These are phyloP conservation scores for Zaprionus tsacasi DNA, from an alignment of 1,140 invertebrate genomes.

Conservation along the genomic window DNA sequence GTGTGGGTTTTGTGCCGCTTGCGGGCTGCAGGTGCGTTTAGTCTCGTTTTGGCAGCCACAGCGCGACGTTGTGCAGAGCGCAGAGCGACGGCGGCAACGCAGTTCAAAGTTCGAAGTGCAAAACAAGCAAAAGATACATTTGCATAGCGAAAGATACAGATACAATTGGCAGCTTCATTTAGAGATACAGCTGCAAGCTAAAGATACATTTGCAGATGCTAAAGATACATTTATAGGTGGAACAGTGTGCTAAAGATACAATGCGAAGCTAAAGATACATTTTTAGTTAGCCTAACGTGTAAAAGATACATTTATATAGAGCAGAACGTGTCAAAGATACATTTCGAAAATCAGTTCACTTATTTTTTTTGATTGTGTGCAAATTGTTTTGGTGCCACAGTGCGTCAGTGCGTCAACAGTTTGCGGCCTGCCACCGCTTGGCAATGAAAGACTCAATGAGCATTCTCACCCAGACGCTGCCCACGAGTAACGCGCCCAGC, in stretches of 20 bases:
- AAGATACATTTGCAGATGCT: not conserved
- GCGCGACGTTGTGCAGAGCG: conserved; percentile 70
- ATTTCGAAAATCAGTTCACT: not conserved
- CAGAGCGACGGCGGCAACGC: conserved; percentile 28
- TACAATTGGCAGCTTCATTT: not conserved
- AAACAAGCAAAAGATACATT: not conserved
- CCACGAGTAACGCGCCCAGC: conserved; percentile 49
- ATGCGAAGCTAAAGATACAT: no score
- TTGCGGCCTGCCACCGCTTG: conserved; percentile 10
- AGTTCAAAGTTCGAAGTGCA: conserved; percentile 6
- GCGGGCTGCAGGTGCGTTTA: conserved; percentile 71
- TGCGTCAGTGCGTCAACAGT: no score
- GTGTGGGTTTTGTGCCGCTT: conserved; percentile 36
- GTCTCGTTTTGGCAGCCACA: conserved; percentile 81
- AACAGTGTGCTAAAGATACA: no score
- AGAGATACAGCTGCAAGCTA: not conserved
- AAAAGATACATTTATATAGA: not conserved
- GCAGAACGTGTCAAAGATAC: no score
- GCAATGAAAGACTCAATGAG: conserved; percentile 84
- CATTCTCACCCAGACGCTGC: conserved; percentile 72
- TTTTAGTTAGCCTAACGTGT: no score
- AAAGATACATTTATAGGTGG: no score
- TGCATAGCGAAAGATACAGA: not conserved
- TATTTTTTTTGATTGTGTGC: no score
- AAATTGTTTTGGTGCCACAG: no score